Conservation (phyloP, 2,113 vertebrate genomes). For the Castor canadensis region DNA sequence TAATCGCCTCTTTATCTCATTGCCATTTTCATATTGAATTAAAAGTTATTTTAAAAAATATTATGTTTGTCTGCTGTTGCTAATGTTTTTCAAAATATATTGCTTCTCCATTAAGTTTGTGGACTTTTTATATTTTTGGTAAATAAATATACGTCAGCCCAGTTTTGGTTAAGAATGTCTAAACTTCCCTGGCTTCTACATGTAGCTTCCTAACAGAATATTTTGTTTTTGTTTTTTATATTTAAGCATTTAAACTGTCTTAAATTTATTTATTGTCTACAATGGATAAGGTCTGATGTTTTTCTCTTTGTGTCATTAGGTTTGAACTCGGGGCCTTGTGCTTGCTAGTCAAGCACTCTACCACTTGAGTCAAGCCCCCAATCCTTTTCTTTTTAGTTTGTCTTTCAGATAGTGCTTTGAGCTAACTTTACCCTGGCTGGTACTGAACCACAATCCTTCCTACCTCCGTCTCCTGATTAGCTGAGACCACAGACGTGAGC, state of each 20-base stretch:
- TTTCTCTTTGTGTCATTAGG: too few relatives aligned
- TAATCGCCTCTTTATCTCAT: conserved; percentile 47
- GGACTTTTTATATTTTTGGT: conserved; percentile 20
- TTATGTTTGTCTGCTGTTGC: conserved; percentile 31
- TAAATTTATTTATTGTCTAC: conserved; percentile 44
- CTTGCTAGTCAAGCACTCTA: too few relatives aligned
- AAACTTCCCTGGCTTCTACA: neutral
- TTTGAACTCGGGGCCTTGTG: too few relatives aligned
- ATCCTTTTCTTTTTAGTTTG: too few relatives aligned
- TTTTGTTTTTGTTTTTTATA: conserved; percentile 22
- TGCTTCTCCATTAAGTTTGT: conserved; percentile 30
- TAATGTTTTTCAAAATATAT: conserved; percentile 33
- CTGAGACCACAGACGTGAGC: too few relatives aligned
- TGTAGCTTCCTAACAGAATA: conserved; percentile 18
- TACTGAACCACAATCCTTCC: too few relatives aligned
- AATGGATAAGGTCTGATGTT: neutral
- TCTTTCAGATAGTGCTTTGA: too few relatives aligned
- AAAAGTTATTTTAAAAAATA: conserved; percentile 33
- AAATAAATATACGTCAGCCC: neutral
- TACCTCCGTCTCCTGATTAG: too few relatives aligned
- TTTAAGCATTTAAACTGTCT: conserved; percentile 5
- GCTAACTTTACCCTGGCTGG: too few relatives aligned
- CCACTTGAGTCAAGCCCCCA: too few relatives aligned
- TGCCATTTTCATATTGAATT: conserved; percentile 45
- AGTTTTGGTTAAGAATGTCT: conserved; percentile 27